A percentile compares a stretch with the other conserved stretches of the same genome.
Evolutionary conservation across 2,888 invertebrate species (phyloP).

Genomic region (Barypeithes pellucidus): DNA sequence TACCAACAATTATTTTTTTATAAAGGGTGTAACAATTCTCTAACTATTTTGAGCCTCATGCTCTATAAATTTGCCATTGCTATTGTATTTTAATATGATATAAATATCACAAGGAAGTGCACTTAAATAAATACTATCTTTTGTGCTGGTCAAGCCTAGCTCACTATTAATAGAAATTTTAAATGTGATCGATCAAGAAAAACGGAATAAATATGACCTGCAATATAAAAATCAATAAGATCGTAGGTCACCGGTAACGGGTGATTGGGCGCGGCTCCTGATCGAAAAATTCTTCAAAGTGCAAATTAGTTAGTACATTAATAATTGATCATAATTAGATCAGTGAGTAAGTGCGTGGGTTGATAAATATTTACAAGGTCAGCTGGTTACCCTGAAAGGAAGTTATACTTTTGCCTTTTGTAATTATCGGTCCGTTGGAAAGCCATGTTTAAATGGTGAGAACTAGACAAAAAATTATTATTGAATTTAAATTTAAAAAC

Average conservation of each 20-base stretch:
- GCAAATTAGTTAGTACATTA: slow-evolving; percentile 17
- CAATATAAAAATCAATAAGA: not conserved
- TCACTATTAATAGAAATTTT: not conserved
- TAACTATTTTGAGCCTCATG: too few relatives aligned
- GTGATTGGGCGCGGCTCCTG: not conserved
- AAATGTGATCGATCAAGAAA: slow-evolving; percentile 4
- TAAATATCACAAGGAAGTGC: too few relatives aligned
- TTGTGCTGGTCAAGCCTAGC: too few relatives aligned
- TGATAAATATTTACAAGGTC: slow-evolving; percentile 9
- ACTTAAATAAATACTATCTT: too few relatives aligned
- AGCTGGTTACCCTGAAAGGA: slow-evolving; percentile 17
- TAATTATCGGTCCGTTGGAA: not conserved
- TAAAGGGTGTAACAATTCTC: too few relatives aligned
- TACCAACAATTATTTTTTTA: too few relatives aligned
- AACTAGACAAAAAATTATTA: too few relatives aligned
- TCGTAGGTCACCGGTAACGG: slow-evolving; percentile 15
- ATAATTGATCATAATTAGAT: slow-evolving; percentile 27
- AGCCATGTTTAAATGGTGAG: not conserved
- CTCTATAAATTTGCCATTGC: too few relatives aligned
- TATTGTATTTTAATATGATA: too few relatives aligned
- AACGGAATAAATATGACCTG: not conserved
- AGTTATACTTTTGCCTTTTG: not conserved
- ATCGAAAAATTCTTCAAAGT: slow-evolving; percentile 4
- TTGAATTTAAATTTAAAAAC: too few relatives aligned
- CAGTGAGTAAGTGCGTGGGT: slow-evolving; percentile 12